These are phyloP conservation scores for Botrylloides violaceus DNA, from an alignment of 23 tunicate genomes.

Conservation along the genomic window DNA sequence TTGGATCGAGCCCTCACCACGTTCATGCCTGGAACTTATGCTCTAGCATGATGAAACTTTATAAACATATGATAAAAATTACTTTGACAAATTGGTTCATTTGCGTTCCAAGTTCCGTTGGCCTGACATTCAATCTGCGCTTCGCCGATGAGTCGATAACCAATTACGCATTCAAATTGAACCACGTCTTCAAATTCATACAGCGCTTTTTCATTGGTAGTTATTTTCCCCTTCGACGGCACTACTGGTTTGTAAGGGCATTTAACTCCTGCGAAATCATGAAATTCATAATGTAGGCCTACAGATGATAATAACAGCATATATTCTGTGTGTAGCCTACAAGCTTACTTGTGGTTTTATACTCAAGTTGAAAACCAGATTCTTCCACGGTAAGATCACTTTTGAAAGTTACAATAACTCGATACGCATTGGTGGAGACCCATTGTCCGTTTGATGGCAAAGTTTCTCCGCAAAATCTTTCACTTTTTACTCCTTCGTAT, in stretches of 20 bases:
- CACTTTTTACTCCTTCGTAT: slow-evolving; percentile 6
- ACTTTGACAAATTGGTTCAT: slow-evolving; percentile 53
- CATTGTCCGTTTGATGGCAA: slow-evolving; percentile 62
- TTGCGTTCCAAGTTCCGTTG: slow-evolving; percentile 56
- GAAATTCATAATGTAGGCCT: neutral
- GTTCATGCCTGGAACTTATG: too few species aligned
- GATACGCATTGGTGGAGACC: slow-evolving; percentile 28
- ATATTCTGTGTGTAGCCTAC: neutral
- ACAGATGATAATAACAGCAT: neutral
- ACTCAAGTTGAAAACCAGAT: slow-evolving; percentile 49
- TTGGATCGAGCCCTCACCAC: too few species aligned
- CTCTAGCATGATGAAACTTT: too few species aligned
- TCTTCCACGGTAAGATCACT: slow-evolving; percentile 54
- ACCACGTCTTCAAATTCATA: slow-evolving; percentile 39
- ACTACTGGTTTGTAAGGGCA: slow-evolving; percentile 10
- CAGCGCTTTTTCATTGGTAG: neutral
- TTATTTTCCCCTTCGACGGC: slow-evolving; percentile 30
- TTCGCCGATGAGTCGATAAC: slow-evolving; percentile 35
- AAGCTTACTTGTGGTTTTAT: slow-evolving; percentile 29
- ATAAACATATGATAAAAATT: slow-evolving; percentile 5
- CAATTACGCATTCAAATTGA: slow-evolving; percentile 30
- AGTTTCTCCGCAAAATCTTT: slow-evolving; percentile 31
- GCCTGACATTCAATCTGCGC: slow-evolving; percentile 22
- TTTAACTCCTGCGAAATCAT: slow-evolving; percentile 11
- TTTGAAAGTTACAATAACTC: slow-evolving; percentile 26